Conservation (phyloP, 2,888 invertebrate genomes). For the Camponotus fellah region DNA sequence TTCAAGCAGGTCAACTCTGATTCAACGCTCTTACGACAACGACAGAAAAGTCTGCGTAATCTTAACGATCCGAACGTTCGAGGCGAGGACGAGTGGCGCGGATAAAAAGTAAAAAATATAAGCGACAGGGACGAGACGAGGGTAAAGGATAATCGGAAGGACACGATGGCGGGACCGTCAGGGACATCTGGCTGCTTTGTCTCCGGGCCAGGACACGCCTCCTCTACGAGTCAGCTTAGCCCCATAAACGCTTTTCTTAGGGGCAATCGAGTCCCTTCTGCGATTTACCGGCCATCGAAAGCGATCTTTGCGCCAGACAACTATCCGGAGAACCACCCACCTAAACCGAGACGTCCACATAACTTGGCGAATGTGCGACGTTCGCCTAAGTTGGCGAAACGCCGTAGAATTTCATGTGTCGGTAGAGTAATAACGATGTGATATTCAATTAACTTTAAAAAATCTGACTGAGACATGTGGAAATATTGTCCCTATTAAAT, state of each 20-base stretch:
- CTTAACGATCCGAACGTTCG: constrained; percentile 47
- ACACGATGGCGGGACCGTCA: constrained; percentile 73
- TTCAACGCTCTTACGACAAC: constrained; percentile 39
- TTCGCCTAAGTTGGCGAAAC: constrained; percentile 37
- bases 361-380: constrained; percentile 40
- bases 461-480: background rate
- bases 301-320: constrained; percentile 73
- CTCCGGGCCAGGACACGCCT: constrained; percentile 81
- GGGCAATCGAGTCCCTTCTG: constrained; percentile 72
- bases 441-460: constrained; percentile 36
- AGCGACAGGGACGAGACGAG: constrained; percentile 56
- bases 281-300: constrained; percentile 77
- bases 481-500: background rate
- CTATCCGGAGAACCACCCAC: constrained; percentile 47
- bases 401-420: constrained; percentile 34
- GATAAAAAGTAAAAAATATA: constrained; percentile 57
- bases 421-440: background rate
- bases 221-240: constrained; percentile 77
- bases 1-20: constrained; percentile 22
- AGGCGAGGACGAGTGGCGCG: constrained; percentile 23
- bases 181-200: constrained; percentile 80
- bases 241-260: constrained; percentile 76
- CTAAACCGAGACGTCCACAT: constrained; percentile 9
- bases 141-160: constrained; percentile 77
- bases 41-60: constrained; percentile 37